Conservation (phyloP, 92 coral and sea anemone genomes). For the Muricea muricata region DNA sequence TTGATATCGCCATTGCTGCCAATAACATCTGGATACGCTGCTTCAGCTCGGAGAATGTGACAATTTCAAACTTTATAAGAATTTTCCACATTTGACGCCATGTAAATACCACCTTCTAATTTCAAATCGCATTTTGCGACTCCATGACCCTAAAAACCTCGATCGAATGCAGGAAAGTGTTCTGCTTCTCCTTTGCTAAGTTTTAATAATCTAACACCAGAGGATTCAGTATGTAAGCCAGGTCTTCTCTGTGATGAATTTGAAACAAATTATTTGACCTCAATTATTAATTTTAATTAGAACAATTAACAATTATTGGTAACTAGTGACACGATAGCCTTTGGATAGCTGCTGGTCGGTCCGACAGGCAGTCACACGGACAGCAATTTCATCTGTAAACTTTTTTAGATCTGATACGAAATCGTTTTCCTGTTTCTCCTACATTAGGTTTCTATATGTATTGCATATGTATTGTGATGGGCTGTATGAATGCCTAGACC, state of each 20-base stretch:
- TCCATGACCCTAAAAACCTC: too few relatives aligned
- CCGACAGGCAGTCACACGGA: too few relatives aligned
- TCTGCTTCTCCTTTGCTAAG: background rate
- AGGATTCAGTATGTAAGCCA: background rate
- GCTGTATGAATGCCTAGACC: too few relatives aligned
- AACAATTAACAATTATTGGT: background rate
- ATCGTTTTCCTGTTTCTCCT: too few relatives aligned
- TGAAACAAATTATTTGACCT: too few relatives aligned
- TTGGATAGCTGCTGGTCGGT: background rate
- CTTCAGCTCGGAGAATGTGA: too few relatives aligned
- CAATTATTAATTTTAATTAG: background rate
- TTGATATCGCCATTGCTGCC: background rate
- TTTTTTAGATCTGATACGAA: too few relatives aligned
- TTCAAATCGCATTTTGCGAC: too few relatives aligned
- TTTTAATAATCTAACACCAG: background rate
- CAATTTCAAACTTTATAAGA: slow-evolving; percentile 1
- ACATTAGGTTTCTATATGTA: too few relatives aligned
- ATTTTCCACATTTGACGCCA: slow-evolving; percentile 6
- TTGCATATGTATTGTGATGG: too few relatives aligned
- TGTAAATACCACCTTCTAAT: background rate
- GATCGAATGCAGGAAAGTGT: too few relatives aligned
- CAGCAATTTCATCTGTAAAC: too few relatives aligned
- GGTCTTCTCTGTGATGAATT: background rate
- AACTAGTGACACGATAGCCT: background rate
- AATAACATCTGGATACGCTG: background rate